phyloP scores from a whole-genome alignment of 2,797 vertebrate species.

The Phaenicophaeus curvirostris region DNA sequence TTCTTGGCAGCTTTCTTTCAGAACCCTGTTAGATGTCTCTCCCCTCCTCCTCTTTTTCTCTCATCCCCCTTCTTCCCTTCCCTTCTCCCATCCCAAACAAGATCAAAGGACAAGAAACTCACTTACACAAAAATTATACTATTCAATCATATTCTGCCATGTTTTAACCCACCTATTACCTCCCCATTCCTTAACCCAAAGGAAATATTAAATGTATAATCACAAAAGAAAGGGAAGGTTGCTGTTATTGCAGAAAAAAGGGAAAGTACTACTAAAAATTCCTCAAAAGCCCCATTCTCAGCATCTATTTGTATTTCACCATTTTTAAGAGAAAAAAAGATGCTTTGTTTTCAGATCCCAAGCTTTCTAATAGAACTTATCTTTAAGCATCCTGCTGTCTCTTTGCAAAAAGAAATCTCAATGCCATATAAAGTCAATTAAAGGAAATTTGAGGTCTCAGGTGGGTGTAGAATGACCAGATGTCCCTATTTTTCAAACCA shows the following conservation, averaged over 20 bases:
- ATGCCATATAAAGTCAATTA: conserved; percentile 68
- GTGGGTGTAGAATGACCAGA: conserved; percentile 65
- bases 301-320: background rate
- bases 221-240: background rate
- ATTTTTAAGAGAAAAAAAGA: conserved; percentile 19
- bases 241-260: background rate
- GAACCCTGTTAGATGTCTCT: conserved; percentile 13
- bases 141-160: background rate
- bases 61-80: background rate
- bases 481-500: conserved; percentile 64
- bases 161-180: conserved; percentile 1
- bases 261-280: background rate
- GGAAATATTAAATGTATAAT: background rate
- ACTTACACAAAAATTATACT: background rate
- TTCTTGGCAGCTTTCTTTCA: conserved; percentile 62
- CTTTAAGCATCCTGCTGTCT: conserved; percentile 18
- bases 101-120: conserved; percentile 33
- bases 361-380: conserved; percentile 23
- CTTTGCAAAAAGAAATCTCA: conserved; percentile 22
- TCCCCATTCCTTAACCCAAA: background rate
- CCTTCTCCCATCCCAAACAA: conserved; percentile 7
- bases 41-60: background rate
- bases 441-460: conserved; percentile 58
- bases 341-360: conserved; percentile 15
- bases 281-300: background rate